These are phyloP conservation scores for Corella eumyota DNA, from an alignment of 23 tunicate species.

Conservation along the genomic window DNA sequence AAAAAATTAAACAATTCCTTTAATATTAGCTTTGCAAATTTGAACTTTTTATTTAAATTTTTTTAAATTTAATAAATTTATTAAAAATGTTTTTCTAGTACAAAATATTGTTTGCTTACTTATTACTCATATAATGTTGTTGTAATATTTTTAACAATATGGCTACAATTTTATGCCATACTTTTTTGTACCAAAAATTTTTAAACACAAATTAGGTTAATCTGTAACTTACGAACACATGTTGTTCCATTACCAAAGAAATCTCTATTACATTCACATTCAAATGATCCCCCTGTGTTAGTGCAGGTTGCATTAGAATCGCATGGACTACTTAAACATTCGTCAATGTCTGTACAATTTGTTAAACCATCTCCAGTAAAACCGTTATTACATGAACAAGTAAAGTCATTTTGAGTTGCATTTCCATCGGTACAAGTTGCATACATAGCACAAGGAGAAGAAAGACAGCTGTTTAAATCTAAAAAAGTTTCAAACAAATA, in stretches of 20 bases:
- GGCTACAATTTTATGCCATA: too few species aligned
- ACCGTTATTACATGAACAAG: conserved; percentile 1
- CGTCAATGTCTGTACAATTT: conserved; percentile 21
- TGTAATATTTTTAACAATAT: too few species aligned
- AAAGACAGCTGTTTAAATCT: conserved; percentile 6
- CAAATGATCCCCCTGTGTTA: conserved; percentile 31
- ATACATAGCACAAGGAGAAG: conserved; percentile 1
- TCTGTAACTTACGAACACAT: conserved; percentile 5
- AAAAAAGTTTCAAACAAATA: neutral
- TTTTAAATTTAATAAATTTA: too few species aligned
- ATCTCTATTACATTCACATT: conserved; percentile 22
- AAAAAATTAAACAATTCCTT: too few species aligned
- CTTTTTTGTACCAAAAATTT: too few species aligned
- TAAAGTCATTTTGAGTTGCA: conserved; percentile 6
- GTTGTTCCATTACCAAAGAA: conserved; percentile 10
- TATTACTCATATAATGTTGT: too few species aligned
- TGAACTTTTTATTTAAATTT: neutral
- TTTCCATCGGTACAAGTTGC: conserved; percentile 8
- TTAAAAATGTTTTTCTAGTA: too few species aligned
- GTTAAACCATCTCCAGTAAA: conserved; percentile 4
- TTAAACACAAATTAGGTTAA: too few species aligned
- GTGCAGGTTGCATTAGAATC: conserved; percentile 15
- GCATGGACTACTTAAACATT: conserved; percentile 15
- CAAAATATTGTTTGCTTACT: too few species aligned
- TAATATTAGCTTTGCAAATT: neutral